phyloP scores from a whole-genome alignment of 1,140 invertebrate genomes.

The Chironomus tepperi region DNA sequence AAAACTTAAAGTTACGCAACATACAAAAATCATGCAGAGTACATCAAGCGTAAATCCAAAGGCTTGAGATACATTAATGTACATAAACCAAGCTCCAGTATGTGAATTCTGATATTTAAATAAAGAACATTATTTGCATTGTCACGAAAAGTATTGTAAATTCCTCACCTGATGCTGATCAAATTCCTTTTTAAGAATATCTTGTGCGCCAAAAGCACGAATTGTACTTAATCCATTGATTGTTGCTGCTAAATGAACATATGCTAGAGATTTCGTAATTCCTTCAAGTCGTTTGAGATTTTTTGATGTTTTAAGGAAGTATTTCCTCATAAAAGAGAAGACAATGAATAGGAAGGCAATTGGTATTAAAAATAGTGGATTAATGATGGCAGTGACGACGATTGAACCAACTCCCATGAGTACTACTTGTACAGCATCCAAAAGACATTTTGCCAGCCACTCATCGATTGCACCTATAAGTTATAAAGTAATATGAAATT shows the following conservation, averaged over 20 bases:
- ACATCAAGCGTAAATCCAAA: conserved; percentile 70
- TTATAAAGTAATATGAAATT: no score
- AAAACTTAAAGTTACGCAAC: conserved; percentile 54
- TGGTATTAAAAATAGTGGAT: conserved; percentile 63
- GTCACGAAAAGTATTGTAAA: not conserved
- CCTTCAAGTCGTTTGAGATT: conserved; percentile 81
- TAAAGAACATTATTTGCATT: not conserved
- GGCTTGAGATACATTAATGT: conserved; percentile 67
- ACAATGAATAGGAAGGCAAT: conserved; percentile 55
- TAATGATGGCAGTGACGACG: conserved; percentile 61
- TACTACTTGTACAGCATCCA: conserved; percentile 67
- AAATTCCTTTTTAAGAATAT: conserved; percentile 57
- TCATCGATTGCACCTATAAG: conserved; percentile 65
- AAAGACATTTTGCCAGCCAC: conserved; percentile 62
- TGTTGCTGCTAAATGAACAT: conserved; percentile 64
- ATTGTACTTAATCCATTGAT: conserved; percentile 67
- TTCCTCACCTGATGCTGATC: conserved; percentile 43
- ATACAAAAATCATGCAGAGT: conserved; percentile 60
- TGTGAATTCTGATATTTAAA: conserved; percentile 51
- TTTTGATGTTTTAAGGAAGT: conserved; percentile 74
- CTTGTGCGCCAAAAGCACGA: conserved; percentile 52
- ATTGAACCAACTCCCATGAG: conserved; percentile 52
- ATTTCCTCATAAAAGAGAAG: conserved; percentile 62
- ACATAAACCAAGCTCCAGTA: conserved; percentile 65
- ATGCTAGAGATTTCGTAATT: conserved; percentile 67